phyloP scores from a whole-genome alignment of 2,113 vertebrate species.

The Promerops cafer region DNA sequence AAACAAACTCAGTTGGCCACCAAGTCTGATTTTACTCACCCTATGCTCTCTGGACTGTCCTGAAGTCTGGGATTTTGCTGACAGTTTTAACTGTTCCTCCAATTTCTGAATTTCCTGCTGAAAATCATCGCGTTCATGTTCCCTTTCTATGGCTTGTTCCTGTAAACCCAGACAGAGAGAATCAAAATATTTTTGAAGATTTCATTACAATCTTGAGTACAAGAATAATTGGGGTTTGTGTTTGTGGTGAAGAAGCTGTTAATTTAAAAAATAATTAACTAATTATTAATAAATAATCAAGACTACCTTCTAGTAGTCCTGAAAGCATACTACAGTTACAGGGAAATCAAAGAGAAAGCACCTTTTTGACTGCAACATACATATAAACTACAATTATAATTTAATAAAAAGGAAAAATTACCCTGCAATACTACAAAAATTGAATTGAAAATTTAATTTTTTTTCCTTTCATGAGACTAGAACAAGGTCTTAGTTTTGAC shows the following conservation, averaged over 20 bases:
- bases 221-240: neutral
- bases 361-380: neutral
- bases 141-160: slow-evolving; percentile 92
- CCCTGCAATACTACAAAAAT: neutral
- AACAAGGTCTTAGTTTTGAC: neutral
- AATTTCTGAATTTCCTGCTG: slow-evolving; percentile 91
- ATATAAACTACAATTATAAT: neutral
- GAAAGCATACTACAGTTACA: neutral
- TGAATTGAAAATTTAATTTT: neutral
- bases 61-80: slow-evolving; percentile 41
- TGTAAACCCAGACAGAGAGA: slow-evolving; percentile 33
- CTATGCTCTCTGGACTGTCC: slow-evolving; percentile 61
- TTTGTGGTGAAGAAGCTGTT: neutral
- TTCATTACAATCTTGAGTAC: neutral
- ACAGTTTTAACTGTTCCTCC: slow-evolving; percentile 81
- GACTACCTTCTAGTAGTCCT: neutral
- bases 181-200: neutral
- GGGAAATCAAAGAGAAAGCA: neutral
- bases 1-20: neutral
- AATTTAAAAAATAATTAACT: neutral
- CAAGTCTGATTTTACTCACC: slow-evolving; percentile 66
- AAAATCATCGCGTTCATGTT: slow-evolving; percentile 95
- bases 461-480: neutral
- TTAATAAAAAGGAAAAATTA: neutral
- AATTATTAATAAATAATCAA: neutral